Evolutionary conservation across 1,140 invertebrate genomes (phyloP), one percentile per base, ranked within the genome.

Genomic region (Drosophila neocordata): DNA sequence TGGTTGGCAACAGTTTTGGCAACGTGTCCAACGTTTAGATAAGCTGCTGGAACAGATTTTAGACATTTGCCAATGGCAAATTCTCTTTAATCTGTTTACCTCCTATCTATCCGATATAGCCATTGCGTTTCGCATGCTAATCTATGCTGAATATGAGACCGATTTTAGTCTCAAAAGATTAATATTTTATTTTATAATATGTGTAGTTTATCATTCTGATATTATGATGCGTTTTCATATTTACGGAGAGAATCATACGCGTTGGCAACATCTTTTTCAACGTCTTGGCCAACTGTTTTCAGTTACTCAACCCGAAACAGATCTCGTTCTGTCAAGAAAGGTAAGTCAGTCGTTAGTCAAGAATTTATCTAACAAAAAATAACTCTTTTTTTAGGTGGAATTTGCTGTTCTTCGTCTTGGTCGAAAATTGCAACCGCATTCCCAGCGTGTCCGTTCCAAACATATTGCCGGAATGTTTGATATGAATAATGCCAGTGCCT

Each of bases 401-500:
- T 64, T 82, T 12, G 66, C 67, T 7, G 1, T 87, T 0, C 31
- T 73, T 11, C 63, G 35, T 20, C 24, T 77, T 0, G 75, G 64
- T 18, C 65, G 79, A 0, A 59, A 73, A n/a, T 51, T 83, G 1
- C 78, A 87, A 4, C n/a, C 8, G 2, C 22, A 56, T 0, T 75
- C 82, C 0, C 8, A 72, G 8, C 60, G 72, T 2, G 24, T 73
- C 1, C 69, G 82, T 9, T 56, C 22, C 0, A 72, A 73, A 4
- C 83, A 87, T 8, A 69, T 87, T 11, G 41, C 18, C 6, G 83
- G 83, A 2, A 22, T 87, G 0, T 87, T 88, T 4, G 82, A 88
- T 18, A 13, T 87, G 27, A 77, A 37, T 51, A 64, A 56, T 15
- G 41, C n/a, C 11, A 37, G 63, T 0, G 66, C 35, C 1, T 58